These are phyloP conservation scores for Neoseiulus cucumeris DNA, from an alignment of 1,140 invertebrate species.

Conservation along the genomic window DNA sequence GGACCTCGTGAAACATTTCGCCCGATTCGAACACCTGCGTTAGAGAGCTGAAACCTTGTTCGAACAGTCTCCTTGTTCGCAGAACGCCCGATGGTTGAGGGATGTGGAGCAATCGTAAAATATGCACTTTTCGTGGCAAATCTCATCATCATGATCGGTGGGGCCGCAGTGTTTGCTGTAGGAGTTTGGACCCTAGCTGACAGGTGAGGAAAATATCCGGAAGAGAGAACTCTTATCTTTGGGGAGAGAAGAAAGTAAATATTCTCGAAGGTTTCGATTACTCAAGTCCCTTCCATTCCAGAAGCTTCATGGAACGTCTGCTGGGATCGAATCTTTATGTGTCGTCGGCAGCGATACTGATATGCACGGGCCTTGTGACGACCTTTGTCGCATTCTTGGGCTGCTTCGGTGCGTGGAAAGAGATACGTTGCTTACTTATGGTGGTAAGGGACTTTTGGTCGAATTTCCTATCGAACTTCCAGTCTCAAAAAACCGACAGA, in stretches of 20 bases:
- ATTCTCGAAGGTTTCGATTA: no score
- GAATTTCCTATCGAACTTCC: no score
- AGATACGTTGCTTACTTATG: constrained; percentile 68
- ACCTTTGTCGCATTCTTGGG: constrained; percentile 59
- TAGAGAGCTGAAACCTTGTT: no score
- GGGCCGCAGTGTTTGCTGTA: constrained; percentile 44
- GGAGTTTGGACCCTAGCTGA: constrained; percentile 57
- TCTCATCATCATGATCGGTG: constrained; percentile 38
- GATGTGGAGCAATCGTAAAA: constrained; percentile 28
- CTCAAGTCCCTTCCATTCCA: no score
- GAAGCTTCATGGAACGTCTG: constrained; percentile 45
- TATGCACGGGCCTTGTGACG: constrained; percentile 51
- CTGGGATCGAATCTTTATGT: constrained; percentile 59
- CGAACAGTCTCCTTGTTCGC: no score
- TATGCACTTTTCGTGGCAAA: constrained; percentile 28
- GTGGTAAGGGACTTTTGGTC: constrained; percentile 41
- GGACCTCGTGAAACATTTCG: no score
- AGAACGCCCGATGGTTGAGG: constrained; percentile 21
- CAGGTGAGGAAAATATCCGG: no score
- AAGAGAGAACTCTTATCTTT: no score
- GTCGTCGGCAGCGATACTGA: constrained; percentile 53
- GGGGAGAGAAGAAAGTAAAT: no score
- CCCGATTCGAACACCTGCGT: no score
- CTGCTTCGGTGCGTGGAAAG: constrained; percentile 59
- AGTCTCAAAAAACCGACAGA: no score